Percentiles rank a stretch among this genome's conserved stretches.
These are phyloP conservation scores for Sisyra nigra DNA, from an alignment of 2,888 invertebrate genomes.

Conservation along the genomic window DNA sequence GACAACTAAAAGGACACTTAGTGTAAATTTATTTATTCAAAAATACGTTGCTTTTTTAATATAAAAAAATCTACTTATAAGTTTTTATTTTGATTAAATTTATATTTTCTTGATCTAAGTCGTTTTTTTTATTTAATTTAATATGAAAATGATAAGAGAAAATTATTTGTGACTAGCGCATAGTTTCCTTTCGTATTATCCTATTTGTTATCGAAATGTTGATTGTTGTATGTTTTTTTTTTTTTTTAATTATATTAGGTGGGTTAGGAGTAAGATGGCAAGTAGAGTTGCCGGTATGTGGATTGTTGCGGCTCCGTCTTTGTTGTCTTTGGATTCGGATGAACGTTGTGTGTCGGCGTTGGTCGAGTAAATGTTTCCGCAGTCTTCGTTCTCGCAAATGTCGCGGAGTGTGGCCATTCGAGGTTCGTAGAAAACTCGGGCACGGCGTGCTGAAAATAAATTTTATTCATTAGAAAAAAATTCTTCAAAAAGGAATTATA, in stretches of 20 bases:
- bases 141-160: too few species aligned
- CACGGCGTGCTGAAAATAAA: slow-evolving; percentile 50
- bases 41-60: too few species aligned
- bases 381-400: slow-evolving; percentile 59
- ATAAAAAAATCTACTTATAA: too few species aligned
- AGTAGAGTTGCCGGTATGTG: not conserved
- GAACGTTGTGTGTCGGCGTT: slow-evolving; percentile 19
- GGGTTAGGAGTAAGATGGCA: not conserved
- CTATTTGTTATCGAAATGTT: too few species aligned
- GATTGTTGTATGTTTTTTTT: too few species aligned
- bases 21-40: too few species aligned
- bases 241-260: not conserved
- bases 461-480: not conserved
- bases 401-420: slow-evolving; percentile 58
- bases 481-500: not conserved
- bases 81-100: too few species aligned
- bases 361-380: slow-evolving; percentile 30
- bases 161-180: too few species aligned
- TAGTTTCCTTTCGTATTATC: too few species aligned
- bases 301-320: slow-evolving; percentile 2
- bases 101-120: too few species aligned
- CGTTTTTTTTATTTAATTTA: too few species aligned
- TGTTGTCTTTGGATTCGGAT: not conserved
- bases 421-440: slow-evolving; percentile 66
- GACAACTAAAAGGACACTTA: too few species aligned